Percentiles rank a stretch among this genome's conserved stretches.
Conservation (phyloP, 2,888 invertebrate species). For the Mythimna impura region DNA sequence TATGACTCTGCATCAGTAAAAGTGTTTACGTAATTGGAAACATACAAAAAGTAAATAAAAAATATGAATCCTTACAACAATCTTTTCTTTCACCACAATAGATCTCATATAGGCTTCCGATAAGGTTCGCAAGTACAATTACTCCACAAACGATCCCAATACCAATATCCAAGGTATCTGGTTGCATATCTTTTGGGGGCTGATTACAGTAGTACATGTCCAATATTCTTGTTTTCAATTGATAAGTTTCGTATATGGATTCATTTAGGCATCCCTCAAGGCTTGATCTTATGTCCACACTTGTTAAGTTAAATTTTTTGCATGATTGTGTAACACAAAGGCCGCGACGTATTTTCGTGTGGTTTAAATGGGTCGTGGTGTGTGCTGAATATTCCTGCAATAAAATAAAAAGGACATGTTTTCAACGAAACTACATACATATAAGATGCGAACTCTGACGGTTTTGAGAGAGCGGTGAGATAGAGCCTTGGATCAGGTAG, state of each 20-base stretch:
- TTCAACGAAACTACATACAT: not conserved
- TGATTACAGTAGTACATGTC: constrained; percentile 7
- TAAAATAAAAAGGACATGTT: not conserved
- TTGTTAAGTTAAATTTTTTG: constrained; percentile 40
- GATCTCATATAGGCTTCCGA: constrained; percentile 40
- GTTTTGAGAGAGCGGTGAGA: not conserved
- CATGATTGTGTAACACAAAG: constrained; percentile 78
- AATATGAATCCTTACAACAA: constrained; percentile 4
- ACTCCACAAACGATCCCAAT: constrained; percentile 19
- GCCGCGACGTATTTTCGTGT: constrained; percentile 79
- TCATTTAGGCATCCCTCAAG: constrained; percentile 32
- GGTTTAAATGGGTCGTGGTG: constrained; percentile 79
- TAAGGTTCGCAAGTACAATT: constrained; percentile 33
- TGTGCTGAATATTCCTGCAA: constrained; percentile 79
- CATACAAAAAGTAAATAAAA: not conserved
- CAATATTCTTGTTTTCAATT: constrained; percentile 18
- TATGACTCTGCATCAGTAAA: not conserved
- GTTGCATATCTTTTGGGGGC: constrained; percentile 18
- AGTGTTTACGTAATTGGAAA: not conserved
- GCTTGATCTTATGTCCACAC: not conserved
- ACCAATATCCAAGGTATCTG: constrained; percentile 34
- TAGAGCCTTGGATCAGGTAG: too few relatives aligned
- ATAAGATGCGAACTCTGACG: not conserved
- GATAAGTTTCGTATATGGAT: constrained; percentile 1
- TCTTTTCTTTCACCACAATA: not conserved